These are phyloP conservation scores for Cheilosia scutellata DNA, from an alignment of 2,888 invertebrate species.

Conservation along the genomic window DNA sequence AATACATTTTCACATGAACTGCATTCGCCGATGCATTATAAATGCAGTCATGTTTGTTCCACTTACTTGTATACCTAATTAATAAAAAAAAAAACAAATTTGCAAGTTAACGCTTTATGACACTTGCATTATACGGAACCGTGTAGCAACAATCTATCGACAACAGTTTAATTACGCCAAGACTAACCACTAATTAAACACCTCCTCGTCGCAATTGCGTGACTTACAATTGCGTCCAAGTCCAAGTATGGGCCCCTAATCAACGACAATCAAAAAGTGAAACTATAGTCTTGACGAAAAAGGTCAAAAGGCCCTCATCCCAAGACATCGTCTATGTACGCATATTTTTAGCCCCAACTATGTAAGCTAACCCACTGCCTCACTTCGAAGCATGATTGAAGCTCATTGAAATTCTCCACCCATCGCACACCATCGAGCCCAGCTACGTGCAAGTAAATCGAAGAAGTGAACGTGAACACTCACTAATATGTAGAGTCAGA, in stretches of 20 bases:
- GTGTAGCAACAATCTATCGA: background rate
- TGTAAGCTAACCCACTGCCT: background rate
- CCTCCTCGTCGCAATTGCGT: constrained; percentile 24
- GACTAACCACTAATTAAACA: background rate
- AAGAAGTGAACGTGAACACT: constrained; percentile 32
- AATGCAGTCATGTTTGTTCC: no score
- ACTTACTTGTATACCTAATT: no score
- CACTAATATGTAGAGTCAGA: no score
- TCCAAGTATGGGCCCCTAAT: background rate
- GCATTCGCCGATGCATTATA: no score
- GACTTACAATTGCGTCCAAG: background rate
- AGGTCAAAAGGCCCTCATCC: constrained; percentile 27
- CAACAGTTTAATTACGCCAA: constrained; percentile 1
- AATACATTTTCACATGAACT: no score
- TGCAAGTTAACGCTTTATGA: constrained; percentile 1
- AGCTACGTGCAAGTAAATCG: constrained; percentile 43
- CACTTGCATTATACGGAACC: background rate
- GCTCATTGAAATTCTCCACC: constrained; percentile 36
- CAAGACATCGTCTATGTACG: background rate
- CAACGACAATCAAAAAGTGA: constrained; percentile 18
- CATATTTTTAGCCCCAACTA: background rate
- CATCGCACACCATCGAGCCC: background rate
- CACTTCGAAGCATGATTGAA: background rate
- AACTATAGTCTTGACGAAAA: constrained; percentile 15
- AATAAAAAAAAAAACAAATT: background rate